These are phyloP conservation scores for Acanthopleura granulata DNA, from an alignment of 2,888 invertebrate species.

Conservation along the genomic window DNA sequence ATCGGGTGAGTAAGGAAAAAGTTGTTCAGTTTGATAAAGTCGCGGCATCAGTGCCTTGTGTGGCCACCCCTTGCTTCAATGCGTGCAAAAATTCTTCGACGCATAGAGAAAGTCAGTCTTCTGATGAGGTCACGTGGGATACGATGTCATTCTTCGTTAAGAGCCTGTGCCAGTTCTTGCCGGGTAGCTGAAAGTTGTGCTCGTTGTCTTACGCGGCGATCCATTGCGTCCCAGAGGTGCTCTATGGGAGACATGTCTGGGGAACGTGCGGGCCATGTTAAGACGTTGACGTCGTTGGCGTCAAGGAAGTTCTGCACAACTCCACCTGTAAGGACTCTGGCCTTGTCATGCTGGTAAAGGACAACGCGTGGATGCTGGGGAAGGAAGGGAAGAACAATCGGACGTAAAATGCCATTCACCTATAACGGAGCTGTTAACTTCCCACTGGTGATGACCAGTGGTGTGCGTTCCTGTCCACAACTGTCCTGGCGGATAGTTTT, in stretches of 20 bases:
- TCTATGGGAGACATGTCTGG: slow-evolving; percentile 2
- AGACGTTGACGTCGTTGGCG: slow-evolving; percentile 7
- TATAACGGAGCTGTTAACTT: neutral
- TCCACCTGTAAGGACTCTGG: neutral
- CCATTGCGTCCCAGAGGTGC: no score
- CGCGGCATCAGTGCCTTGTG: neutral
- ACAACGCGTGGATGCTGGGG: neutral
- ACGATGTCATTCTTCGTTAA: neutral
- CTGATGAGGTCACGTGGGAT: no score
- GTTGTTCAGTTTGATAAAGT: neutral
- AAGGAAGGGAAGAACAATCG: neutral
- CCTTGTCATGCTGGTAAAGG: neutral
- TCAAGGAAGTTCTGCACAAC: neutral
- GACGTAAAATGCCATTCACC: neutral
- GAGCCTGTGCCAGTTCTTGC: no score
- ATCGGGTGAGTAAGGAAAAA: neutral
- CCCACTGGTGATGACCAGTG: neutral
- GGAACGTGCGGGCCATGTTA: neutral
- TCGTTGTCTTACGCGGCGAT: no score
- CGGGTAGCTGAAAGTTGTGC: no score
- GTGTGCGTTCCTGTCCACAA: slow-evolving; percentile 4
- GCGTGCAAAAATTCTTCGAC: neutral
- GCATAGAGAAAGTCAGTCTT: neutral
- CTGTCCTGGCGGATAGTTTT: no score
- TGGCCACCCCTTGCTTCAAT: slow-evolving; percentile 4